Base-by-base conservation (phyloP, 2,113 vertebrate species). In the Ictalurus furcatus region DNA sequence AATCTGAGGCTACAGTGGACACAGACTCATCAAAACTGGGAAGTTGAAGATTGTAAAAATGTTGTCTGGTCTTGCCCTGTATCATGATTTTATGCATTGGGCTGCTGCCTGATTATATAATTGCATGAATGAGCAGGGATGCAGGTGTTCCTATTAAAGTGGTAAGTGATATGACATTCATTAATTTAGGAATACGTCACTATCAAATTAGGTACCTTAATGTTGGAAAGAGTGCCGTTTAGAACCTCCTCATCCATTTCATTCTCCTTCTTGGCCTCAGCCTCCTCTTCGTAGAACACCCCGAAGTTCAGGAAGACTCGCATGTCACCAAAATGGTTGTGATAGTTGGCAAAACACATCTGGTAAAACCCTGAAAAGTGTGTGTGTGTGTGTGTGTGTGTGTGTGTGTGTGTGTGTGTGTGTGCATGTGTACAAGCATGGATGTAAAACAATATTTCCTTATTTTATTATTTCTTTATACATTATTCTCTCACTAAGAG, bases 281-380 rank as follows among this genome's bases (percentile, higher is more conserved):
- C 82, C 6, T 91, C 87, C 3, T 93, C 95, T 0, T 98, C 95
- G 0, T 97, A 98, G 93, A 97, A 98, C 85, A 98, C 97, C 0
- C 98, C 98, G 0, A 99, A 98, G 93, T 96, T 98, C 80, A 99
- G 95, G 89, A 97, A 99, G 3, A 99, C 94, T 93, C 98, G 97
- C 91, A 97, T 94, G 37, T 94, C 92, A 89, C 97, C 96, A 0
- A 99, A 97, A 89, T 89, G 96, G 92, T 97, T 98, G 87, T 97
- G 96, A 91, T 96, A 95, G 92, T 98, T 99, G 93, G 92, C 96
- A 91, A 99, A 92, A 92, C 98, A 99, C 92, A 99, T 96, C 95
- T 97, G 97, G 91, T 99, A 97, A 94, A 97, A 99, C 78, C 98
- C 98, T 99, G 94, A 21, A 8, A 34, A 79, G 25, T 52, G 63